A percentile compares a stretch with the other conserved stretches of the same genome.
Conservation (phyloP, 1,140 invertebrate genomes). For the Scaptomyza montana region DNA sequence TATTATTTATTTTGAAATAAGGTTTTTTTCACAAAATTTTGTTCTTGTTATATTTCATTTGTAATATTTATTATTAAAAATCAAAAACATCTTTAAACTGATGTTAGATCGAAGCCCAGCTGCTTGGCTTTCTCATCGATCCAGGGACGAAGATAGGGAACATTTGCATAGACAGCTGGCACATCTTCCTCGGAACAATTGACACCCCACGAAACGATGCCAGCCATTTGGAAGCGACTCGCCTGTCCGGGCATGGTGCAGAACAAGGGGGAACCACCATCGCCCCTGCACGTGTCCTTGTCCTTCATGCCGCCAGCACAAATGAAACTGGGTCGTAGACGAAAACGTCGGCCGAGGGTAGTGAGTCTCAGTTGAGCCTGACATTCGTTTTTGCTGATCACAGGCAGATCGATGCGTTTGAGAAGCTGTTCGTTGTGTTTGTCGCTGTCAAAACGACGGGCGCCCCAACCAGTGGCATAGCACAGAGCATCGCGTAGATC, state of each 20-base stretch:
- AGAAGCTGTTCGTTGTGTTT: conserved; percentile 62
- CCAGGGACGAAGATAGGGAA: conserved; percentile 86
- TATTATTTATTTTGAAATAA: too few species aligned
- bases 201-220: conserved; percentile 85
- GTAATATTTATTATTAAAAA: not conserved
- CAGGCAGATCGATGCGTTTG: conserved; percentile 87
- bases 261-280: conserved; percentile 87
- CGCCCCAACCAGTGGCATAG: conserved; percentile 88
- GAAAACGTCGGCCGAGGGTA: conserved; percentile 86
- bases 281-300: conserved; percentile 88
- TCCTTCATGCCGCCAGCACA: conserved; percentile 87
- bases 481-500: conserved; percentile 78
- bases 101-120: conserved; percentile 15
- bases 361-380: conserved; percentile 86
- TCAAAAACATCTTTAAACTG: too few species aligned
- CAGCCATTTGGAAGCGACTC: conserved; percentile 86
- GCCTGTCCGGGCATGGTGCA: conserved; percentile 85
- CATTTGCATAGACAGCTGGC: conserved; percentile 89
- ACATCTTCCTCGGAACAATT: conserved; percentile 86
- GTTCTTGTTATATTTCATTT: too few species aligned
- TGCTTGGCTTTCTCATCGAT: conserved; percentile 82
- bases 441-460: conserved; percentile 86
- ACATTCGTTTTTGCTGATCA: conserved; percentile 86
- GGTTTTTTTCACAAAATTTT: too few species aligned
- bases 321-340: conserved; percentile 86